Evolutionary conservation across 2,797 vertebrate genomes (phyloP), one percentile per base, ranked within the genome.

Genomic region (Acestrorhynchus altus): DNA sequence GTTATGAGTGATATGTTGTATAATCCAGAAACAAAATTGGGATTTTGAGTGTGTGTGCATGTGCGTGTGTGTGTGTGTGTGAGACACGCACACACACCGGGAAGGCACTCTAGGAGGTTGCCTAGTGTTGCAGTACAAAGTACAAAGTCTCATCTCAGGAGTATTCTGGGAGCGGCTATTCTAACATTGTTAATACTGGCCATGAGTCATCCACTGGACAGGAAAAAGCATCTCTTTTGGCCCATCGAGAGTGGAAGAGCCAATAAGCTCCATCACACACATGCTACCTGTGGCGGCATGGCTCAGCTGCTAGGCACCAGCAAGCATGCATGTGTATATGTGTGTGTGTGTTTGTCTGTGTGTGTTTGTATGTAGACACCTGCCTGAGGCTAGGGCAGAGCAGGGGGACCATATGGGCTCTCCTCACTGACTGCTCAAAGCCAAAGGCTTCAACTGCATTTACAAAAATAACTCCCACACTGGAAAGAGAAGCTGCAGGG

Each of bases 381-480:
- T 86, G 84, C 74, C 80, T 59, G 57, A 77, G 84, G 83, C 72
- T 56, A 70, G 66, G 76, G 80, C 81, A 61, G 65, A 64, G 16
- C 80, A 83, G 64, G 70, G 67, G 77, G 72, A 76, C 80, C 84
- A 83, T 86, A 86, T 83, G 83, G 81, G 47, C 80, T 80, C 57
- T 66, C 64, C 60, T 66, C 72, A 61, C 79, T 80, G 69, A 74
- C 70, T 85, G 73, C 60, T 71, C 59, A 73, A 75, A 80, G 85
- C 81, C 83, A 84, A 83, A 85, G 52, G 80, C 83, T 87, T 83
- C 74, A 80, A 68, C 67, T 79, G 72, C 78, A 81, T 79, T 81
- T 83, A 84, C 70, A 86, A 86, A 87, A 85, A 84, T 84, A 84
- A 78, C 81, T 83, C 74, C 64, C 56, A 69, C 69, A 73, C 47